Base-by-base conservation (phyloP, 2,797 vertebrate genomes). In the Trachops cirrhosus region DNA sequence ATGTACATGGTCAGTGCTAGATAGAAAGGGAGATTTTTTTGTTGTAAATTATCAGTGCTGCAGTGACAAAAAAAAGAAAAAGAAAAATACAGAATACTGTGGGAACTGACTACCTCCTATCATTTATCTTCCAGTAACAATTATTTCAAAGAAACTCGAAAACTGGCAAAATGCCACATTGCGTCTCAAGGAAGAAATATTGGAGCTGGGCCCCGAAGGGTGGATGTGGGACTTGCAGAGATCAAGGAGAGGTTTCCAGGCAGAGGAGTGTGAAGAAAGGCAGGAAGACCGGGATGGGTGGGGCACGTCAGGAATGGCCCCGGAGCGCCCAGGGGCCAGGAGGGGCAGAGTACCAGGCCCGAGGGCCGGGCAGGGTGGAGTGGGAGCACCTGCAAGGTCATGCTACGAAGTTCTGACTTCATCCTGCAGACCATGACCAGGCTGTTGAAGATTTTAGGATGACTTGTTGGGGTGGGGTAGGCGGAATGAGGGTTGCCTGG, bases 101-200 rank as follows among this genome's bases (percentile, higher is more conserved):
- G 82, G 19, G 74, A 91, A 94, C 57, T 0, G 22, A 68, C 68
- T 79, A 24, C 34, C 54, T 77, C 68, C 48, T 93, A 57, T 88
- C 80, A 78, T 80, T 92, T 94, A 92, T 86, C 87, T 82, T 83
- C 70, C 0, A 19, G 73, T 44, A 82, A 86, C 34, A 95, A 84
- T 82, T 41, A 92, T 86, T 96, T 87, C 74, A 96, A 94, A 94
- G 64, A 95, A 96, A 93, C 64, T 70, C 57, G 16, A 48, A 82
- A 93, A 74, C 62, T 96, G 96, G 97, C 97, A 92, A 93, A 83
- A 83, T 0, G 85, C 95, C 96, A 93, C 44, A 1, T 5, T 12
- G 39, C 41, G 39, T 96, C 90, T 96, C 82, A 95, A 93, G 92
- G 62, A 94, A 95, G 94, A 97, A 93, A 80, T 75, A 64, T 44